Conservation (phyloP, 2,113 vertebrate species). For the Aegotheles bennettii region DNA sequence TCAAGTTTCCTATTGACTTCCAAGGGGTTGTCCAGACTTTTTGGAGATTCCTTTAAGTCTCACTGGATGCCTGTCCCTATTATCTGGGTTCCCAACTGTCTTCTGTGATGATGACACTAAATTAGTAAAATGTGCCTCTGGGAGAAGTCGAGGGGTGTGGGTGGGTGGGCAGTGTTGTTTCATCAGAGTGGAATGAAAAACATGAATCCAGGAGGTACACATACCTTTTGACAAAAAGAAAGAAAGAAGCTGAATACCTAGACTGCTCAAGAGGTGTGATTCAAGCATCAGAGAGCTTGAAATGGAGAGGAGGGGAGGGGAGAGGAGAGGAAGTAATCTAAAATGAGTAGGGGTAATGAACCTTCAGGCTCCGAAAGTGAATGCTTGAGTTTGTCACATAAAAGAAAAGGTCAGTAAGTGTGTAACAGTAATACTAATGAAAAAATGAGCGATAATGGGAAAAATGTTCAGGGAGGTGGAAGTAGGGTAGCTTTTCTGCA, state of each 20-base stretch:
- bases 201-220: not conserved
- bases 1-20: not conserved
- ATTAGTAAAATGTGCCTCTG: not conserved
- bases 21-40: not conserved
- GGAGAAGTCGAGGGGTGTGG: accelerated
- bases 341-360: not conserved
- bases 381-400: not conserved
- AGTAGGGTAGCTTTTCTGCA: not conserved
- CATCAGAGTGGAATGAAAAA: not conserved
- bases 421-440: not conserved
- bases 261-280: not conserved
- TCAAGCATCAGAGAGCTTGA: not conserved
- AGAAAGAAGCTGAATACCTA: not conserved
- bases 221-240: not conserved
- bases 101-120: not conserved
- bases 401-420: not conserved
- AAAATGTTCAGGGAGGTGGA: not conserved
- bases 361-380: not conserved
- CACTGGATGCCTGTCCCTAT: not conserved
- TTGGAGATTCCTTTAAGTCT: not conserved
- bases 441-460: not conserved
- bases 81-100: not conserved
- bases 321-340: not conserved
- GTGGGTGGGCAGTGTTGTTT: no score
- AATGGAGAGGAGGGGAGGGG: not conserved